phyloP scores from a whole-genome alignment of 2,113 vertebrate species.

The Nipponia nippon region DNA sequence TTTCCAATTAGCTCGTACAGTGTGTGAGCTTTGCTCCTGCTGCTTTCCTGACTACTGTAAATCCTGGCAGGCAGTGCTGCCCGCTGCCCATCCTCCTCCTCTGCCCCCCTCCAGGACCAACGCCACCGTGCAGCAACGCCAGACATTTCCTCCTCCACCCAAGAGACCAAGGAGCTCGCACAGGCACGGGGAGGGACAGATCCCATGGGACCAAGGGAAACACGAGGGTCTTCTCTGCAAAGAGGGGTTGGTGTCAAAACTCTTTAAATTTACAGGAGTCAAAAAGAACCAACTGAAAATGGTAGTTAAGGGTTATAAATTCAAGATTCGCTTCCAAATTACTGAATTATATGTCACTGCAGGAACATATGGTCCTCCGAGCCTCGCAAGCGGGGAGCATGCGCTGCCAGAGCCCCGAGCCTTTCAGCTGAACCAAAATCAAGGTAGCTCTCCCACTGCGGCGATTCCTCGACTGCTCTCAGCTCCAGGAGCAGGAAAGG shows the following conservation, averaged over 20 bases:
- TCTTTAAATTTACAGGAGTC: not conserved
- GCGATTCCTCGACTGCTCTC: not conserved
- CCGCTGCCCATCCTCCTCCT: not conserved
- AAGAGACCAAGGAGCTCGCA: not conserved
- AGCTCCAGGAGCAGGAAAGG: not conserved
- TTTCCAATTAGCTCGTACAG: not conserved
- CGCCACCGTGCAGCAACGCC: not conserved
- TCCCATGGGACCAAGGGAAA: not conserved
- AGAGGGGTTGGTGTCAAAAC: not conserved
- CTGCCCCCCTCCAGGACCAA: not conserved
- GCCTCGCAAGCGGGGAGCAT: not conserved
- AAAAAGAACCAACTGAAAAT: not conserved
- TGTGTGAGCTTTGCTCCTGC: not conserved
- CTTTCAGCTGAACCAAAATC: not conserved
- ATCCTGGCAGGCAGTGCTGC: not conserved
- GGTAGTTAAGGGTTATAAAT: not conserved
- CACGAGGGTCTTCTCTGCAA: not conserved
- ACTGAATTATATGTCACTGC: conserved; percentile 4
- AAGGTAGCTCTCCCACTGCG: not conserved
- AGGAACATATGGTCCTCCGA: conserved; percentile 49
- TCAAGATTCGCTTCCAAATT: not conserved
- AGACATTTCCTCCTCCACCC: not conserved
- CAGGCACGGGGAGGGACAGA: not conserved
- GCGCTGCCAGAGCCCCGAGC: not conserved
- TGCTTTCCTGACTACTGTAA: conserved; percentile 29